phyloP scores from a whole-genome alignment of 2,888 invertebrate species.

The Saturnia pavonia region DNA sequence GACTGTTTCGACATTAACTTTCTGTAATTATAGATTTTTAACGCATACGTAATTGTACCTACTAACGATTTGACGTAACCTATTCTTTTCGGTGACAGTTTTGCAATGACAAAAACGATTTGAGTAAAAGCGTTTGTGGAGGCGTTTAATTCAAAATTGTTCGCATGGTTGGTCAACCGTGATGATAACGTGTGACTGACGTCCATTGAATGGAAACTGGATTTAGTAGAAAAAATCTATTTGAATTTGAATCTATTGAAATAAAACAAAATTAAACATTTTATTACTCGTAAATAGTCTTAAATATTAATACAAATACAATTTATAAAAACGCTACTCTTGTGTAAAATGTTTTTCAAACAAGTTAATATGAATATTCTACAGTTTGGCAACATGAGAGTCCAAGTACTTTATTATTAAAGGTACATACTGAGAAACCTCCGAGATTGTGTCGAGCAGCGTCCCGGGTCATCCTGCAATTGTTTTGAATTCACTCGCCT shows the following conservation, averaged over 20 bases:
- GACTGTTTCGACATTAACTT: constrained; percentile 6
- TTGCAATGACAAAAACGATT: constrained; percentile 5
- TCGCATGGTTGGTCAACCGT: not conserved
- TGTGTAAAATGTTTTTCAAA: too few species aligned
- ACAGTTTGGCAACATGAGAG: not conserved
- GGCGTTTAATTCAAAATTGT: constrained; percentile 6
- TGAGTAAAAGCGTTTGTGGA: constrained; percentile 8
- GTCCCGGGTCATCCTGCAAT: constrained; percentile 25
- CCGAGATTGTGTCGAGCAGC: not conserved
- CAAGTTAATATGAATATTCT: not conserved
- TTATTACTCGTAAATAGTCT: too few species aligned
- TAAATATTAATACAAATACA: too few species aligned
- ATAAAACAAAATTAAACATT: not conserved
- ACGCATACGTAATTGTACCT: constrained; percentile 4
- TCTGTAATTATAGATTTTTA: constrained; percentile 15
- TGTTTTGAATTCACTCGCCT: constrained; percentile 41
- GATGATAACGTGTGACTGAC: constrained; percentile 8
- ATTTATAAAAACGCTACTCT: too few species aligned
- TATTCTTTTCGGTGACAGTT: constrained; percentile 7
- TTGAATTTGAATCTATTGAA: not conserved
- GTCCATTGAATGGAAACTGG: not conserved
- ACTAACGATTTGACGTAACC: constrained; percentile 14
- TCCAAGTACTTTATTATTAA: not conserved
- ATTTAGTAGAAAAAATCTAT: not conserved
- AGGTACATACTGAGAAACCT: not conserved